phyloP scores from a whole-genome alignment of 2,888 invertebrate genomes.

The Ophion slaviceki region DNA sequence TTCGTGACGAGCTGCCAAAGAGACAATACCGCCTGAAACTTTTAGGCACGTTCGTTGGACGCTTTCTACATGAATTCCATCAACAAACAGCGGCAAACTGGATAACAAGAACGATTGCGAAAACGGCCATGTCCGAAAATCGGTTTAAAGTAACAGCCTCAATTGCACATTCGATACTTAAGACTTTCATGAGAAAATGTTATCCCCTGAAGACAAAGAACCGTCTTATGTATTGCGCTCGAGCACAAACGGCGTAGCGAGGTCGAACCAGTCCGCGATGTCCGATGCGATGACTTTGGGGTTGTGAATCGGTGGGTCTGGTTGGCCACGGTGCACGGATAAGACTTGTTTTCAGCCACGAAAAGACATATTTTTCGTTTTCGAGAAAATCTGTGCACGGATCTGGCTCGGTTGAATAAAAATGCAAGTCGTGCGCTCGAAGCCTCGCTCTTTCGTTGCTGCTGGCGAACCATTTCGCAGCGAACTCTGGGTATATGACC shows the following conservation, averaged over 20 bases:
- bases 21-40: background rate
- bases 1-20: background rate
- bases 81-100: background rate
- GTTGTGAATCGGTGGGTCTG: slow-evolving; percentile 32
- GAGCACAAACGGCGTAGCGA: background rate
- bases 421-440: slow-evolving; percentile 82
- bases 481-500: slow-evolving; percentile 24
- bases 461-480: slow-evolving; percentile 43
- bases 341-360: slow-evolving; percentile 72
- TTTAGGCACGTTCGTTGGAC: background rate
- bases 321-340: slow-evolving; percentile 51
- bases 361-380: slow-evolving; percentile 75
- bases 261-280: slow-evolving; percentile 5
- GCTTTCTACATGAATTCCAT: background rate
- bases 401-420: slow-evolving; percentile 81
- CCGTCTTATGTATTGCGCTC: background rate
- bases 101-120: background rate
- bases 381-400: slow-evolving; percentile 80
- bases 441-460: slow-evolving; percentile 68
- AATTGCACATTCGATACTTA: slow-evolving; percentile 26
- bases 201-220: slow-evolving; percentile 17
- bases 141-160: slow-evolving; percentile 17
- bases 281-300: slow-evolving; percentile 31
- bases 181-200: slow-evolving; percentile 3
- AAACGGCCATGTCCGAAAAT: background rate